A percentile compares a stretch with the other conserved stretches of the same genome.
These are phyloP conservation scores for Siderastrea radians DNA, from an alignment of 92 coral and sea anemone genomes.

Conservation along the genomic window DNA sequence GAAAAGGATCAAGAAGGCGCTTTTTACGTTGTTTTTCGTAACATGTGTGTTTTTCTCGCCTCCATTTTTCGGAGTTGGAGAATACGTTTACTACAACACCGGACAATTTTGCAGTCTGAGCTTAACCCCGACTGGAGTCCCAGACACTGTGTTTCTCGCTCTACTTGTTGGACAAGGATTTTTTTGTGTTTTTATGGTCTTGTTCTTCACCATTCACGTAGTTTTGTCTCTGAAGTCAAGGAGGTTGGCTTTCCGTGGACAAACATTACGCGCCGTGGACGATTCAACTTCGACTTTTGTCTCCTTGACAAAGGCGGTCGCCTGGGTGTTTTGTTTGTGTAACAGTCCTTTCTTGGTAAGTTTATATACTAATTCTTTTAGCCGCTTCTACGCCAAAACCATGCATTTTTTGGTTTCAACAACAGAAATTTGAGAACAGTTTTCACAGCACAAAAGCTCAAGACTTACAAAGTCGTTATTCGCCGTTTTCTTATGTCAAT, in stretches of 20 bases:
- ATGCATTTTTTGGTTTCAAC: too few species aligned
- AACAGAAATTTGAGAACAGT: too few species aligned
- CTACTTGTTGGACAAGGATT: conserved; percentile 36
- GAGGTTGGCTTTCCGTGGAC: background rate
- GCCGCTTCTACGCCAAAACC: too few species aligned
- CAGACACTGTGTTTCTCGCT: conserved; percentile 38
- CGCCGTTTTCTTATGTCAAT: too few species aligned
- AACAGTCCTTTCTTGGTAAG: conserved; percentile 54
- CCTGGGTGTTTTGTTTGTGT: conserved; percentile 37
- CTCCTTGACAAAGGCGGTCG: conserved; percentile 42
- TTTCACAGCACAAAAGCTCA: too few species aligned
- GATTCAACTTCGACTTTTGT: conserved; percentile 35
- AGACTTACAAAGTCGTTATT: too few species aligned
- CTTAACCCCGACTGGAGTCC: conserved; percentile 38
- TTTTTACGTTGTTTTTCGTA: background rate
- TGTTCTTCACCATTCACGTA: conserved; percentile 21
- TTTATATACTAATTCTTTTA: background rate
- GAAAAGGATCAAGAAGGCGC: conserved; percentile 5
- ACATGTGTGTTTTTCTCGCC: background rate
- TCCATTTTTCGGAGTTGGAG: conserved; percentile 44
- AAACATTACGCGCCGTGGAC: background rate
- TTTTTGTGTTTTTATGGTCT: background rate
- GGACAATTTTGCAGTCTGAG: conserved; percentile 57
- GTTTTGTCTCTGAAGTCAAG: conserved; percentile 1
- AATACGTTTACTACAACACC: conserved; percentile 43